These are phyloP conservation scores for Lepus timidus DNA, from an alignment of 2,113 vertebrate genomes.

Conservation along the genomic window DNA sequence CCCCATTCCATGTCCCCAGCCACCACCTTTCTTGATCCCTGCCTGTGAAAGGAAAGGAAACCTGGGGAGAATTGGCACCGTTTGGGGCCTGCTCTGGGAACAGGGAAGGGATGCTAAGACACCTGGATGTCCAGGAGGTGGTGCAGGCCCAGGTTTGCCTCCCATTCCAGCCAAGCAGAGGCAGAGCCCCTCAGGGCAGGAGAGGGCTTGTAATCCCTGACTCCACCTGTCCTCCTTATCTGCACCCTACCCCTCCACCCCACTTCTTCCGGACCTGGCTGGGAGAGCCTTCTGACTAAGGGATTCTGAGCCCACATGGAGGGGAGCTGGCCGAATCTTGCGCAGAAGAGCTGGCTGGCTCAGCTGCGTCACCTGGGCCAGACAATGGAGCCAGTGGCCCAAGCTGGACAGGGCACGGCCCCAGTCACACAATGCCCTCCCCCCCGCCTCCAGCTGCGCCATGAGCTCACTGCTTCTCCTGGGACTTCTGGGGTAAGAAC, in stretches of 20 bases:
- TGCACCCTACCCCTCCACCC: not conserved
- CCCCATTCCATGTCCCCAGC: not conserved
- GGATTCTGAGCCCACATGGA: not conserved
- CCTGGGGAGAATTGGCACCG: not conserved
- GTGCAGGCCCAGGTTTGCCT: not conserved
- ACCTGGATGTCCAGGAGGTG: not conserved
- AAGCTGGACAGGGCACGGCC: conserved; percentile 39
- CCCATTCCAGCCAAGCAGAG: not conserved
- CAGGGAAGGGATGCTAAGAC: not conserved
- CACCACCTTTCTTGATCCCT: not conserved
- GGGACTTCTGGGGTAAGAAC: conserved; percentile 45
- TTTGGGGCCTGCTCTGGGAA: not conserved
- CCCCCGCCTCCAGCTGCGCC: conserved; percentile 70
- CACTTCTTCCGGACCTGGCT: not conserved
- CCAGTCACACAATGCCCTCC: conserved; percentile 44
- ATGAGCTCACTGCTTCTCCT: conserved; percentile 79
- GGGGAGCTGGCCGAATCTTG: not conserved
- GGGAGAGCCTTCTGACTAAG: not conserved
- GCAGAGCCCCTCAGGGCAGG: not conserved
- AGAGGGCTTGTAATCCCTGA: not conserved
- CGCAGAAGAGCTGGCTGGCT: conserved; percentile 28
- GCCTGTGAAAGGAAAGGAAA: not conserved
- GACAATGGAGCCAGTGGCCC: conserved; percentile 76
- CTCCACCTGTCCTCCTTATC: not conserved
- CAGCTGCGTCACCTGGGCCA: conserved; percentile 72